A percentile compares a stretch with the other conserved stretches of the same genome.
Conservation (phyloP, 2,113 vertebrate genomes). For the Nyctereutes procyonoides region DNA sequence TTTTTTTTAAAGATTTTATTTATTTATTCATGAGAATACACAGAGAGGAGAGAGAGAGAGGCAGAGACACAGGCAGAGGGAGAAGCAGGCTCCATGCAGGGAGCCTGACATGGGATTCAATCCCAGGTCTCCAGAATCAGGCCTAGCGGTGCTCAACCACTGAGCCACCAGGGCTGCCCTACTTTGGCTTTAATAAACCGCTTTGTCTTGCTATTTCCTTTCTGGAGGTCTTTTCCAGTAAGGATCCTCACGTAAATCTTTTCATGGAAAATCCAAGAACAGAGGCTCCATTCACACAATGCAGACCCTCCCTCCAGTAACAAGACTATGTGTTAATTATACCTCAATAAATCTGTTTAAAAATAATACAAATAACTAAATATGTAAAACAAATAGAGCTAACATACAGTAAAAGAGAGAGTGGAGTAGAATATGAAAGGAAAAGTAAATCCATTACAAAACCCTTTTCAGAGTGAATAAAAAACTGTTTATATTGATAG, state of each 20-base stretch:
- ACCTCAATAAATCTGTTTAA: neutral
- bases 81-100: too few species aligned
- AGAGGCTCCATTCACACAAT: neutral
- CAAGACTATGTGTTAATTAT: neutral
- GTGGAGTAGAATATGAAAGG: neutral
- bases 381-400: neutral
- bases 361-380: slow-evolving; percentile 1
- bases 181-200: neutral
- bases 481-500: neutral
- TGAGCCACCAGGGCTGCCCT: neutral
- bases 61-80: too few species aligned
- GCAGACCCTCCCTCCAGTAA: neutral
- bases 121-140: too few species aligned
- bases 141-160: too few species aligned
- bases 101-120: too few species aligned
- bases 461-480: neutral
- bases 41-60: too few species aligned
- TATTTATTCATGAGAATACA: too few species aligned
- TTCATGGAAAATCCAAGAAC: neutral
- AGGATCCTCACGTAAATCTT: neutral
- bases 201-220: neutral
- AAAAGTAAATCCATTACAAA: neutral
- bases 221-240: neutral
- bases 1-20: too few species aligned
- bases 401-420: neutral